phyloP scores from a whole-genome alignment of 1,140 invertebrate species.

The Neuroterus valhalla region DNA sequence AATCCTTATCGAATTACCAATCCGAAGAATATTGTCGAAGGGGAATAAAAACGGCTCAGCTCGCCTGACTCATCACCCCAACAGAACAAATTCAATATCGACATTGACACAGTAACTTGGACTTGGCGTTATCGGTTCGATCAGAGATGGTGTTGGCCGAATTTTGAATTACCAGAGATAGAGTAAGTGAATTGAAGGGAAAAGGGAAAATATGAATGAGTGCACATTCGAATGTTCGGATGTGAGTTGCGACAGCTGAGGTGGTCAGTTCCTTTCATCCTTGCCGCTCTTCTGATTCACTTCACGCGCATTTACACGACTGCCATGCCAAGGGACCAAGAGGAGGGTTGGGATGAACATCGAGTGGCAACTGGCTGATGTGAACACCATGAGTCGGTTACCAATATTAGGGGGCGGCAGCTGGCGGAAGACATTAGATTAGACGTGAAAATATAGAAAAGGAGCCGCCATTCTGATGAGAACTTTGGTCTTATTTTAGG shows the following conservation, averaged over 20 bases:
- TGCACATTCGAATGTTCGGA: constrained; percentile 16
- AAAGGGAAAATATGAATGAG: constrained; percentile 36
- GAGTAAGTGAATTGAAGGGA: constrained; percentile 29
- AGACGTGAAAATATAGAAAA: too few species aligned
- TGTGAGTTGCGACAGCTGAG: constrained; percentile 45
- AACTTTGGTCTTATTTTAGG: background rate
- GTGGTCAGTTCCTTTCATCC: constrained; percentile 50
- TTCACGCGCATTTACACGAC: constrained; percentile 54
- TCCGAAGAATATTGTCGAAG: constrained; percentile 6
- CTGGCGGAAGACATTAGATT: constrained; percentile 23
- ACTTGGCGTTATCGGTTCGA: constrained; percentile 19
- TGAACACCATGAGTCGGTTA: background rate
- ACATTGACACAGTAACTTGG: background rate
- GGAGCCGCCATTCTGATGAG: background rate
- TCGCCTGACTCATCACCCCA: too few species aligned
- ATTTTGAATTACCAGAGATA: background rate
- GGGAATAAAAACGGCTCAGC: background rate
- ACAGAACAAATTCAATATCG: background rate
- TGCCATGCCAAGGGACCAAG: too few species aligned
- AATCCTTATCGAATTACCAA: background rate
- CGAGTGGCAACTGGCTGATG: background rate
- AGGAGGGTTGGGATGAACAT: constrained; percentile 28
- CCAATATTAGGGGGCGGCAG: constrained; percentile 9
- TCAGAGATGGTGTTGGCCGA: constrained; percentile 26
- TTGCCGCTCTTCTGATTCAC: constrained; percentile 52